Percentiles rank a stretch among this genome's conserved stretches.
These are phyloP conservation scores for Drosophila tsacasi DNA, from an alignment of 1,140 invertebrate species.

Conservation along the genomic window DNA sequence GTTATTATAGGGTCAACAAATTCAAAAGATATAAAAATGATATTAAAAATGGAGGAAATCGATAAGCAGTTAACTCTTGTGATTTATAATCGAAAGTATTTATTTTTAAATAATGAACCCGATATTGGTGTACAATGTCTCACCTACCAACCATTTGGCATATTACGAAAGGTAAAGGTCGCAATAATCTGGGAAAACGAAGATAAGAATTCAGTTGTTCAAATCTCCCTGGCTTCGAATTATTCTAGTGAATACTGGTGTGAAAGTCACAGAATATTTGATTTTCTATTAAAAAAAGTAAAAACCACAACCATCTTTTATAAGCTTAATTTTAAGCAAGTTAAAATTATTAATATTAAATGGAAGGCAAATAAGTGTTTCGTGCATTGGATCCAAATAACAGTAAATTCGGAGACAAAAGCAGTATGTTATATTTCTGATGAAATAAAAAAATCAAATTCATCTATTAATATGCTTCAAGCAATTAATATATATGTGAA, in stretches of 20 bases:
- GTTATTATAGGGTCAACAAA: slow-evolving; percentile 8
- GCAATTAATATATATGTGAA: slow-evolving; percentile 12
- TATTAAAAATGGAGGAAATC: slow-evolving; percentile 51
- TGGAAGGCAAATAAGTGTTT: neutral
- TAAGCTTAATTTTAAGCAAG: slow-evolving; percentile 65
- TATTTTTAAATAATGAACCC: slow-evolving; percentile 59
- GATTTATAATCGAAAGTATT: slow-evolving; percentile 67
- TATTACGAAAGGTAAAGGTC: slow-evolving; percentile 55
- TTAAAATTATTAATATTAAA: slow-evolving; percentile 49
- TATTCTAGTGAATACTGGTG: slow-evolving; percentile 86
- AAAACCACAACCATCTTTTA: neutral
- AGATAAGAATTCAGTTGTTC: slow-evolving; percentile 57
- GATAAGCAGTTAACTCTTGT: slow-evolving; percentile 57
- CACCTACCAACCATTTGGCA: slow-evolving; percentile 68
- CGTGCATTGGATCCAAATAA: slow-evolving; percentile 49
- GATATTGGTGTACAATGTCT: slow-evolving; percentile 78
- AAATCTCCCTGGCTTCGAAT: slow-evolving; percentile 73
- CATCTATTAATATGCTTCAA: slow-evolving; percentile 16
- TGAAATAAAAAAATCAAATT: slow-evolving; percentile 46
- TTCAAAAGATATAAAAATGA: slow-evolving; percentile 57
- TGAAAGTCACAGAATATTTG: slow-evolving; percentile 72
- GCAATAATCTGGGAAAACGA: slow-evolving; percentile 67
- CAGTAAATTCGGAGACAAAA: slow-evolving; percentile 33
- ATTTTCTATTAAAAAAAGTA: slow-evolving; percentile 36
- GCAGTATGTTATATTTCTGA: slow-evolving; percentile 24